Percentiles rank a stretch among this genome's conserved stretches.
Evolutionary conservation across 2,888 invertebrate genomes (phyloP).

Genomic region (Elmis aenea): DNA sequence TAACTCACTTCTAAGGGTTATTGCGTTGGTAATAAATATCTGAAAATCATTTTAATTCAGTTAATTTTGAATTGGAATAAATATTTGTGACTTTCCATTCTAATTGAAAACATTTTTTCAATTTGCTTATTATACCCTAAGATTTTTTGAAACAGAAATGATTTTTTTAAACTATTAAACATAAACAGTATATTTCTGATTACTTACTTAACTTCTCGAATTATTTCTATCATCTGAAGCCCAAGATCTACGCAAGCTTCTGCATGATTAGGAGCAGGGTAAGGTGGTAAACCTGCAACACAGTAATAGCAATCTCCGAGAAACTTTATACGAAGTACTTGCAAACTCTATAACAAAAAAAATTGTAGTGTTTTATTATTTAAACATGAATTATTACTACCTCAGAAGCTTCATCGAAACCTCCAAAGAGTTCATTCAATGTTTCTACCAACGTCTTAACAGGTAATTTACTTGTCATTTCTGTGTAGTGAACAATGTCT

Average conservation of each 20-base stretch:
- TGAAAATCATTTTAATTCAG: too few relatives aligned
- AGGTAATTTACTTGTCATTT: conserved; percentile 75
- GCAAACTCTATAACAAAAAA: conserved; percentile 54
- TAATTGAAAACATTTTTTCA: too few relatives aligned
- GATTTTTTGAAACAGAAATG: too few relatives aligned
- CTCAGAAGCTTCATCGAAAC: conserved; percentile 87
- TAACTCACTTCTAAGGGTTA: too few relatives aligned
- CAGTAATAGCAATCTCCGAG: conserved; percentile 94
- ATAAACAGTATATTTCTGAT: too few relatives aligned
- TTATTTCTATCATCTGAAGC: conserved; percentile 88
- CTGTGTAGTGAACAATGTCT: conserved; percentile 90
- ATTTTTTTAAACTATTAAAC: too few relatives aligned
- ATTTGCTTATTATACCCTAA: too few relatives aligned
- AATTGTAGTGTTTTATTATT: conserved; percentile 1
- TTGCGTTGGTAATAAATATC: too few relatives aligned
- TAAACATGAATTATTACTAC: conserved; percentile 43
- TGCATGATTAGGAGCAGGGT: conserved; percentile 72
- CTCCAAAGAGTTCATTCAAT: conserved; percentile 83
- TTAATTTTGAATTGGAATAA: too few relatives aligned
- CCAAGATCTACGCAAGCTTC: conserved; percentile 87
- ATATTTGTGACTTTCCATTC: too few relatives aligned
- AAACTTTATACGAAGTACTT: conserved; percentile 83
- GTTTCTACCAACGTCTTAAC: conserved; percentile 81
- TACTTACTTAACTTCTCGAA: conserved; percentile 68
- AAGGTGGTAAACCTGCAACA: conserved; percentile 74